A percentile compares a stretch with the other conserved stretches of the same genome.
phyloP scores from a whole-genome alignment of 1,140 invertebrate species.

The Drosophila parabipectinata region DNA sequence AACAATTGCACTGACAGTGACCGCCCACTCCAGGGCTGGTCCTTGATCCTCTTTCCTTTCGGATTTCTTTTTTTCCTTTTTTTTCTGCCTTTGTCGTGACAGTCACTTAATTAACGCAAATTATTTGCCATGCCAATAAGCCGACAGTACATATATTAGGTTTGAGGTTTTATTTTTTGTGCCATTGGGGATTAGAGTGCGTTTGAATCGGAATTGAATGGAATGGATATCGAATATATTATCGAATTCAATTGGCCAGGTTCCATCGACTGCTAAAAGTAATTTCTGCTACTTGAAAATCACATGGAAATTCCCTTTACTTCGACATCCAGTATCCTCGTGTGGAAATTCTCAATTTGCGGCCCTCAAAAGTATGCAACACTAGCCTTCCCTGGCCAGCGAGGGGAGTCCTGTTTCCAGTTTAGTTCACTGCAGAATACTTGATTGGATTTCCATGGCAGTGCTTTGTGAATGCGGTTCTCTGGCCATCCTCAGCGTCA shows the following conservation, averaged over 20 bases:
- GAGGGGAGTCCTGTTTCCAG: conserved; percentile 10
- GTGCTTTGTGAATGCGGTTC: conserved; percentile 1
- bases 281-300: conserved; percentile 12
- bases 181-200: conserved; percentile 4
- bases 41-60: background rate
- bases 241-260: conserved; percentile 16
- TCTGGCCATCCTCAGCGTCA: conserved; percentile 11
- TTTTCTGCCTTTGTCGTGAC: conserved; percentile 7
- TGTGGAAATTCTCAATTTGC: background rate
- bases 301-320: conserved; percentile 6
- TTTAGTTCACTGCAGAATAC: conserved; percentile 20
- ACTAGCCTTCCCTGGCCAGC: background rate
- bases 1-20: conserved; percentile 42
- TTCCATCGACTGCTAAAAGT: conserved; percentile 18
- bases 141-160: conserved; percentile 34
- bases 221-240: conserved; percentile 23
- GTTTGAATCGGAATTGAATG: conserved; percentile 3
- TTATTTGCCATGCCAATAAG: conserved; percentile 58
- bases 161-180: conserved; percentile 27
- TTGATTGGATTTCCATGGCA: conserved; percentile 38
- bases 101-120: conserved; percentile 69
- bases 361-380: conserved; percentile 36
- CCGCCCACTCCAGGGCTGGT: background rate
- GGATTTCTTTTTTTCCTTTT: background rate
- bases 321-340: conserved; percentile 1